Conservation (phyloP, 2,797 vertebrate genomes). For the Ctenochaetus hawaiiensis region DNA sequence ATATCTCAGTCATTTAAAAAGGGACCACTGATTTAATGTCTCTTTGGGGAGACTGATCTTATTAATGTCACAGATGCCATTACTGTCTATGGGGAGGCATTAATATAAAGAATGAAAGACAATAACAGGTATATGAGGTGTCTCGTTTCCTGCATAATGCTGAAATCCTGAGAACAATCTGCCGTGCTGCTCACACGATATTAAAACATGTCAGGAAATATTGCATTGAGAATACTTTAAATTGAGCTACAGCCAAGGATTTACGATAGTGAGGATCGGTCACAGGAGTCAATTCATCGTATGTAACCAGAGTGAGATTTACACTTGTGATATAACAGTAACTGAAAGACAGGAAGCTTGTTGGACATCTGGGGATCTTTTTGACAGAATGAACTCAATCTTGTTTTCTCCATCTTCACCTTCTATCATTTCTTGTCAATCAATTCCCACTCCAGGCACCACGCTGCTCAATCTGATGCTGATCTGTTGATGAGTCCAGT, state of each 20-base stretch:
- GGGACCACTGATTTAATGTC: constrained; percentile 18
- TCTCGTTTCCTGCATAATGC: constrained; percentile 8
- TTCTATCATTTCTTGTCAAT: constrained; percentile 34
- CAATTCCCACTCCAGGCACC: constrained; percentile 1
- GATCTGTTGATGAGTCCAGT: background rate
- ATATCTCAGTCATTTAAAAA: constrained; percentile 27
- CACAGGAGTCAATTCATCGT: constrained; percentile 26
- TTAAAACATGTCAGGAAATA: constrained; percentile 21
- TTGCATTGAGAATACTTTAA: constrained; percentile 6
- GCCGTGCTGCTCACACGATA: background rate
- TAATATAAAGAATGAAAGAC: constrained; percentile 32
- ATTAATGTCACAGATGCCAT: constrained; percentile 35
- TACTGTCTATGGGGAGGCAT: constrained; percentile 15
- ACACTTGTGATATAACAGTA: constrained; percentile 20
- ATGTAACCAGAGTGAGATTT: constrained; percentile 13
- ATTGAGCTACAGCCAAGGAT: constrained; percentile 5
- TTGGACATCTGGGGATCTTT: background rate
- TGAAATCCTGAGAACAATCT: constrained; percentile 10
- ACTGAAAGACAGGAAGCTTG: background rate
- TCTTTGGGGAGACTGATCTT: constrained; percentile 17
- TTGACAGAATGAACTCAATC: constrained; percentile 4
- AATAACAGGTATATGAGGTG: constrained; percentile 25
- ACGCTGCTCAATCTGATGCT: constrained; percentile 11
- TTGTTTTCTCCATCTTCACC: constrained; percentile 21
- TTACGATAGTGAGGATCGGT: constrained; percentile 1